Conservation (phyloP, 2,888 invertebrate genomes). For the Aquatica leii region DNA sequence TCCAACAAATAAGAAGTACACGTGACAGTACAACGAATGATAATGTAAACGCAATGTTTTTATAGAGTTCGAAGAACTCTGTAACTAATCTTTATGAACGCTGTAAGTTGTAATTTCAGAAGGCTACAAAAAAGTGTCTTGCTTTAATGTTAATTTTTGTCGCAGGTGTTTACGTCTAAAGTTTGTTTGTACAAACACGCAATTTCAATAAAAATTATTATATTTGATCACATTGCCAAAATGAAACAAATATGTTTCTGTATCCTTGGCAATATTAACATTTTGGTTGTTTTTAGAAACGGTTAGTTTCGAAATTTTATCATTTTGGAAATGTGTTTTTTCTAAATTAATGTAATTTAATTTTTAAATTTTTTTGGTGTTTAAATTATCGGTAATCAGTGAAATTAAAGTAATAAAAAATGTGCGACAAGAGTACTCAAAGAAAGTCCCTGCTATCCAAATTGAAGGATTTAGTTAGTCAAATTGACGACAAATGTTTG, state of each 20-base stretch:
- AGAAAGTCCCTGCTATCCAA: slow-evolving; percentile 51
- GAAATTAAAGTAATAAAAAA: slow-evolving; percentile 16
- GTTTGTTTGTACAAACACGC: slow-evolving; percentile 1
- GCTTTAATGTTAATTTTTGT: not conserved
- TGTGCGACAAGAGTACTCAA: slow-evolving; percentile 45
- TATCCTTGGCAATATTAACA: slow-evolving; percentile 4
- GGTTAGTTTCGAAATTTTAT: slow-evolving; percentile 32
- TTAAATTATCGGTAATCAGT: slow-evolving; percentile 32
- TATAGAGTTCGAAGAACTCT: slow-evolving; percentile 34
- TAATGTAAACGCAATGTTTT: slow-evolving; percentile 36
- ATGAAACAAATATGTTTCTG: not conserved
- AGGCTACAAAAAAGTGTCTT: slow-evolving; percentile 9
- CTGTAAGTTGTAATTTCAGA: slow-evolving; percentile 20
- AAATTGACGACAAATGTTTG: slow-evolving; percentile 51
- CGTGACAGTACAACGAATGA: slow-evolving; percentile 34
- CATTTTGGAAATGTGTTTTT: slow-evolving; percentile 22
- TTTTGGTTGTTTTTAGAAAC: slow-evolving; percentile 2
- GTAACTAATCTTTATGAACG: slow-evolving; percentile 17
- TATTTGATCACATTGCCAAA: not conserved
- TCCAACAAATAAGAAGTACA: slow-evolving; percentile 34
- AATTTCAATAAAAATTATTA: not conserved
- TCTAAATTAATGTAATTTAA: slow-evolving; percentile 37
- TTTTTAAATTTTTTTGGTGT: slow-evolving; percentile 20
- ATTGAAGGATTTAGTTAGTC: slow-evolving; percentile 52
- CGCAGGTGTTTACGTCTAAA: not conserved